Evolutionary conservation across 2,113 vertebrate species (phyloP), one percentile per base, ranked within the genome.

Genomic region (Herpailurus yagouaroundi): DNA sequence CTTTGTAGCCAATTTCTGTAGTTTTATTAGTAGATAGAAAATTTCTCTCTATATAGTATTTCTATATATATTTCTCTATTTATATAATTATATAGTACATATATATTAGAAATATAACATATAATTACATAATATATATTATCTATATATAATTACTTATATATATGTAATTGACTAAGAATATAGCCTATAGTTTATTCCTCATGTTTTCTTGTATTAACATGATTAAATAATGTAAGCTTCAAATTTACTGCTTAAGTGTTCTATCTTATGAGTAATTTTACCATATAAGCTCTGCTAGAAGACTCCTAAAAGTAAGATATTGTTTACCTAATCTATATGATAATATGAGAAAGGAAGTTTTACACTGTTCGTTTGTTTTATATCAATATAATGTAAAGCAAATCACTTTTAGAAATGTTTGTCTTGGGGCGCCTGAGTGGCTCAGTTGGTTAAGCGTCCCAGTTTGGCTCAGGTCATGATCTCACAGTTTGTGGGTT

Each of bases 211-310:
- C 41, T 50, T 31, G 45, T 76, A 71, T 45, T 77, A 81, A 15
- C n/a, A 64, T 91, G 29, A 84, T 81, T 96, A 81, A 94, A 93
- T 94, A 85, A 92, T n/a, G 1, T 52, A 27, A 74, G 19, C 60
- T 8, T 10, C 80, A 83, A 94, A 36, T 31, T 57, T 3, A 16
- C 79, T 79, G 23, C 38, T 79, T 80, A 93, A 79, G 68, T 80
- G 31, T 83, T 89, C 7, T 91, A 38, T 14, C n/a, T 52, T 76
- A 69, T 36, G 19, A 80, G 48, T 57, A 52, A 87, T 71, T 90
- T 95, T 74, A 68, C 33, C 36, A 7, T 41, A 31, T 77, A 76
- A 84, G 11, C 15, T 83, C 45, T 91, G 7, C 68, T 68, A 8
- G 15, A 31, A 83, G 15, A 84, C 36, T 76, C 79, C 36, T 93